These are phyloP conservation scores for Odobenus rosmarus DNA, from an alignment of 2,113 vertebrate genomes.

Conservation along the genomic window DNA sequence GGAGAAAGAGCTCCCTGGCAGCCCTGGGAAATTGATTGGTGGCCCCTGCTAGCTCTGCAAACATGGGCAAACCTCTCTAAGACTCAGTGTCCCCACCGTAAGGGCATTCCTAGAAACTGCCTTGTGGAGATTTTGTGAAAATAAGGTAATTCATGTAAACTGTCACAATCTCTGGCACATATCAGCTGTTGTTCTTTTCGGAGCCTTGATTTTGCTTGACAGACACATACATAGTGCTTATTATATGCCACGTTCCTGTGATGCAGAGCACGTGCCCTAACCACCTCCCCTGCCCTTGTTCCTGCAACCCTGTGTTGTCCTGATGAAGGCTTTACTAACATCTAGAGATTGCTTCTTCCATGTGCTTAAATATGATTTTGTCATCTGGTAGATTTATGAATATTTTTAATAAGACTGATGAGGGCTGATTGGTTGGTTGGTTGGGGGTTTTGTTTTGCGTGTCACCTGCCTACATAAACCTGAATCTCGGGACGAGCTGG, in stretches of 20 bases:
- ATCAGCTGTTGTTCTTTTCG: neutral
- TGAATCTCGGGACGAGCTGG: neutral
- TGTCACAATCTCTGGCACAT: neutral
- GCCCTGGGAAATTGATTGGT: neutral
- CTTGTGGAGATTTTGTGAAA: neutral
- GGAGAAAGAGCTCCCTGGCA: neutral
- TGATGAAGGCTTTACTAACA: neutral
- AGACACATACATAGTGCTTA: neutral
- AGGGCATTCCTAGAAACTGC: neutral
- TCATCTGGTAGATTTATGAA: neutral
- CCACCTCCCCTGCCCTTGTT: neutral
- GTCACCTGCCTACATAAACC: neutral
- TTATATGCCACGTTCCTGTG: neutral
- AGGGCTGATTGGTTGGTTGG: neutral
- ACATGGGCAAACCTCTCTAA: neutral
- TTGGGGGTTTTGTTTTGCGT: neutral
- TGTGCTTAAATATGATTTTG: neutral
- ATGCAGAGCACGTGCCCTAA: neutral
- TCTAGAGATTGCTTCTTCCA: neutral
- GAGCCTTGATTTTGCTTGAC: conserved; percentile 1
- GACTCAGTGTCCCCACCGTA: neutral
- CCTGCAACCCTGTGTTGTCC: neutral
- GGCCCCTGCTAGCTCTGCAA: neutral
- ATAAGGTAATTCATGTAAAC: neutral
- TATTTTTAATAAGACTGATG: neutral